phyloP scores from a whole-genome alignment of 2,888 invertebrate species.

The Pteria penguin region DNA sequence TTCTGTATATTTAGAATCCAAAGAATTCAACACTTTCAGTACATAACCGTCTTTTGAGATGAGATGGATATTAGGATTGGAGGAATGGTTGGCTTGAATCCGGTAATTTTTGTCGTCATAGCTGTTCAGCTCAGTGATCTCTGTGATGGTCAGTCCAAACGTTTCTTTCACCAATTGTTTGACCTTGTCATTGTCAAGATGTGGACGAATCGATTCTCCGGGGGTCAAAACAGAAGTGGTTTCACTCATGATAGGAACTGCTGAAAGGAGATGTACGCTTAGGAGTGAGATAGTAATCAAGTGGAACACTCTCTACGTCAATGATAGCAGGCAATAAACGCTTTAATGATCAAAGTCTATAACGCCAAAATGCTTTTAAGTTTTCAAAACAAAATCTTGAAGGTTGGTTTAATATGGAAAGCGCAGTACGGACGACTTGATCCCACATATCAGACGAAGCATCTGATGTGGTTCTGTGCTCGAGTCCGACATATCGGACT shows the following conservation, averaged over 20 bases:
- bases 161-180: slow-evolving; percentile 32
- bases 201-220: slow-evolving; percentile 41
- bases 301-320: no score
- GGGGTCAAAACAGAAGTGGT: slow-evolving; percentile 24
- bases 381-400: no score
- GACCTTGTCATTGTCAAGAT: slow-evolving; percentile 32
- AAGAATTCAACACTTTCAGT: slow-evolving; percentile 90
- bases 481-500: no score
- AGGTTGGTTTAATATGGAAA: no score
- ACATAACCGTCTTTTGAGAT: slow-evolving; percentile 81
- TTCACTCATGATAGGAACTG: not conserved
- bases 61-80: slow-evolving; percentile 59
- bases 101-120: slow-evolving; percentile 91
- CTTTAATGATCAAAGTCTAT: no score
- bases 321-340: no score
- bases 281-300: no score
- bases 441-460: no score
- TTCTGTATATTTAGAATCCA: slow-evolving; percentile 86
- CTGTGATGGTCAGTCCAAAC: slow-evolving; percentile 84
- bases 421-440: no score
- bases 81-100: slow-evolving; percentile 83
- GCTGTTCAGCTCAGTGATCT: slow-evolving; percentile 85
- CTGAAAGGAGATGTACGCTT: no score
- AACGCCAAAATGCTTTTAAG: no score
- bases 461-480: no score